These are phyloP conservation scores for Diarsia brunnea DNA, from an alignment of 2,888 invertebrate species.

Conservation along the genomic window DNA sequence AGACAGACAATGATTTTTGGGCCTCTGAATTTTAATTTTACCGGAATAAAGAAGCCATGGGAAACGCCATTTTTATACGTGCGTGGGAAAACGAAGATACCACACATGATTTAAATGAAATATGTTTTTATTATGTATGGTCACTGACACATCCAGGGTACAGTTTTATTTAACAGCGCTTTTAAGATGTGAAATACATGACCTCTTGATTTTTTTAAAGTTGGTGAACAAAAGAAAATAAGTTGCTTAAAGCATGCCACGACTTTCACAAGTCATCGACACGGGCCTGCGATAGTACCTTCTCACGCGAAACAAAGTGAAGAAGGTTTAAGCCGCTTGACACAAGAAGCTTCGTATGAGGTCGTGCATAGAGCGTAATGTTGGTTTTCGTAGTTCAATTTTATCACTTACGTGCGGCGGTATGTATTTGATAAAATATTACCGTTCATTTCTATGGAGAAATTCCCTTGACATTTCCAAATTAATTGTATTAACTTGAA, in stretches of 20 bases:
- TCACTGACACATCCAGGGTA: not conserved
- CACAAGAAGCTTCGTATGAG: not conserved
- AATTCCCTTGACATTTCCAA: slow-evolving; percentile 40
- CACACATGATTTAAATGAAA: not conserved
- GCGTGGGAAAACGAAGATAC: slow-evolving; percentile 30
- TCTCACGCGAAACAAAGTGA: not conserved
- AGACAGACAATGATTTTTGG: slow-evolving; percentile 28
- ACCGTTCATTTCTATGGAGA: slow-evolving; percentile 14
- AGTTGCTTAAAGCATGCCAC: not conserved
- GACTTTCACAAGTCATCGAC: too few relatives aligned
- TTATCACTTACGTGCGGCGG: not conserved
- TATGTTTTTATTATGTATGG: not conserved
- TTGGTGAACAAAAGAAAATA: not conserved
- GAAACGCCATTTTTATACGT: slow-evolving; percentile 16
- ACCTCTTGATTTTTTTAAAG: too few relatives aligned
- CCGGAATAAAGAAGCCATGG: slow-evolving; percentile 26
- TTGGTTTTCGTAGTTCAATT: not conserved
- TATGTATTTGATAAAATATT: slow-evolving; percentile 14
- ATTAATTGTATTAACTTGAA: slow-evolving; percentile 25
- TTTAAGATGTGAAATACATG: not conserved
- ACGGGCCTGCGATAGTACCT: too few relatives aligned
- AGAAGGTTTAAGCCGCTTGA: not conserved
- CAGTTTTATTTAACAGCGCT: not conserved
- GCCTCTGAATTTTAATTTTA: slow-evolving; percentile 40
- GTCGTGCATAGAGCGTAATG: not conserved